Evolutionary conservation across 1,140 invertebrate species (phyloP).

Genomic region (Ectropis grisescens): DNA sequence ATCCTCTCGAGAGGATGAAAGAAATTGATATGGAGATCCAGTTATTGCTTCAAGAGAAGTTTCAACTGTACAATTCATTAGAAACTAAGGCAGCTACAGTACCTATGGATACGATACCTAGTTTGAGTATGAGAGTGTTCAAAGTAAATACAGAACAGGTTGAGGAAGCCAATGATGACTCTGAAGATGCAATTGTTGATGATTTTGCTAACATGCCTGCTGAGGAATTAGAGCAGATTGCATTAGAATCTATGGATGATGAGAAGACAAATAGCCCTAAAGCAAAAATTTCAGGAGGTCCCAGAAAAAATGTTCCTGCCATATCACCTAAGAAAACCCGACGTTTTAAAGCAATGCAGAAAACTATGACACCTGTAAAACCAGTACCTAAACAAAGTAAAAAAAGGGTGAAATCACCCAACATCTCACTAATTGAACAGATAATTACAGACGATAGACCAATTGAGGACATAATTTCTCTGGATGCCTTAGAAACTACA

Average conservation of each 20-base stretch:
- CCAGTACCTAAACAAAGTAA: too few relatives aligned
- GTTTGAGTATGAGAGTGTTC: constrained; percentile 49
- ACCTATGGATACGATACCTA: constrained; percentile 31
- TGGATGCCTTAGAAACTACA: constrained; percentile 43
- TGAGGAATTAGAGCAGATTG: constrained; percentile 53
- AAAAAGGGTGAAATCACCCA: constrained; percentile 35
- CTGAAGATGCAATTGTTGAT: constrained; percentile 39
- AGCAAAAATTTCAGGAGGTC: constrained; percentile 17
- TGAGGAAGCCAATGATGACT: constrained; percentile 11
- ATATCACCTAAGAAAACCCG: constrained; percentile 11
- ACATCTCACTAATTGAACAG: constrained; percentile 56
- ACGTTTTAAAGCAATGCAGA: too few relatives aligned
- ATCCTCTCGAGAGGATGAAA: constrained; percentile 59
- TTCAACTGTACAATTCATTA: constrained; percentile 58
- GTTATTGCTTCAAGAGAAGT: constrained; percentile 61
- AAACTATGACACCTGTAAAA: too few relatives aligned
- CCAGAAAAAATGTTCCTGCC: too few relatives aligned
- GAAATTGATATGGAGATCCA: constrained; percentile 67
- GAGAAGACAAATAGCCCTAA: constrained; percentile 7
- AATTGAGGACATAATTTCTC: constrained; percentile 52
- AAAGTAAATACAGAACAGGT: constrained; percentile 26
- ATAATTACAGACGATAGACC: constrained; percentile 54
- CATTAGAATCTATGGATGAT: constrained; percentile 31
- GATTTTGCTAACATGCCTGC: constrained; percentile 49
- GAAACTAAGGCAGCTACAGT: constrained; percentile 28